Conservation (phyloP, 1,140 invertebrate genomes). For the Ostrea edulis region DNA sequence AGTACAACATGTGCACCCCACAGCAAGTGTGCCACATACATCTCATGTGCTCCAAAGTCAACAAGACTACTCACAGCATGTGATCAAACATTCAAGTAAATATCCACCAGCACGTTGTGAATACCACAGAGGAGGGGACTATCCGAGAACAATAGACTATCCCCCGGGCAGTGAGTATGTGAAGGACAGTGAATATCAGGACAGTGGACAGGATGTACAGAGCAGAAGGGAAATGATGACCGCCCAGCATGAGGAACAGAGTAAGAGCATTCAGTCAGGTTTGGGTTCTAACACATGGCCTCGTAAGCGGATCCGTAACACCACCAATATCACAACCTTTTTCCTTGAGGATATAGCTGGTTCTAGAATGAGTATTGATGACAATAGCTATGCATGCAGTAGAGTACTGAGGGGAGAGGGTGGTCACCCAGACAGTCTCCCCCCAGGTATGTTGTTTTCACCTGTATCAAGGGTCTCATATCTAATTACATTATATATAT, state of each 20-base stretch:
- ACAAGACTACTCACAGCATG: constrained; percentile 19
- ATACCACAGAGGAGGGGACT: neutral
- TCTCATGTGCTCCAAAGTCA: neutral
- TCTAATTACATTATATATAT: neutral
- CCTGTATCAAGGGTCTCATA: constrained; percentile 8
- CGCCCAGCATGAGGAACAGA: constrained; percentile 26
- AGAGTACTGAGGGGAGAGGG: constrained; percentile 54
- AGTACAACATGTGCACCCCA: constrained; percentile 35
- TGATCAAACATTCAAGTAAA: constrained; percentile 28
- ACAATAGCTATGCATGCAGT: constrained; percentile 47
- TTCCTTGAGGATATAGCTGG: constrained; percentile 46
- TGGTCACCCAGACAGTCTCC: constrained; percentile 53
- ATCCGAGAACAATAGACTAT: neutral
- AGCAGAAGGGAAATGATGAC: constrained; percentile 37
- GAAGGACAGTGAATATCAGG: neutral
- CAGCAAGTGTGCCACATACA: constrained; percentile 41
- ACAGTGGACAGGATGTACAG: constrained; percentile 32
- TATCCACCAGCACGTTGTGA: neutral
- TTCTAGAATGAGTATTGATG: constrained; percentile 53
- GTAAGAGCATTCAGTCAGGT: constrained; percentile 34
- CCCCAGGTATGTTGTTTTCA: constrained; percentile 51
- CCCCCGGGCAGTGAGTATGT: neutral
- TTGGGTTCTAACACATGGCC: constrained; percentile 68
- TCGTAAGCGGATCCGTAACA: constrained; percentile 57
- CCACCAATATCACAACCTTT: constrained; percentile 50